Base-by-base conservation (phyloP, 2,888 invertebrate species). In the Lasioglossum calceatum region DNA sequence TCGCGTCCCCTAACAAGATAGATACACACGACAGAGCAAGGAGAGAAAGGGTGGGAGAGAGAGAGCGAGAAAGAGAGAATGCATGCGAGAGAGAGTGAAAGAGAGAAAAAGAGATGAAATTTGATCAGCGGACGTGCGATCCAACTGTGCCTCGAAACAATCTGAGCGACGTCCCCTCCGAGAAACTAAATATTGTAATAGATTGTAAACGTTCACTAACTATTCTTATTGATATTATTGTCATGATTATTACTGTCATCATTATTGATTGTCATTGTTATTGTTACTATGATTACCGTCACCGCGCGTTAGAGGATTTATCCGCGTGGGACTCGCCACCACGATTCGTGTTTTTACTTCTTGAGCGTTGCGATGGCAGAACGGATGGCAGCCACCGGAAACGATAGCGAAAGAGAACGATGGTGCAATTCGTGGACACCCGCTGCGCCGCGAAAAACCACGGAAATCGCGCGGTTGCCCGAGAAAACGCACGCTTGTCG, bases 91-190 rank as follows among this genome's bases (percentile, higher is more conserved):
- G 32, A 64, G 64, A 64, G 7, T 1, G 19, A 32, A 19, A 32
- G 64, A 16, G 16, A n/a, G 70, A 42, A 39, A 19, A 14, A 44
- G 39, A 14, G 19, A 19, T 47, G 44, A 79, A 23, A 86, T 76
- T 79, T 64, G 32, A 78, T 86, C 76, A 70, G 67, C 79, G 77
- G 77, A 87, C 83, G 88, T 70, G 84, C 80, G 88, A 80, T 71
- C 89, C 80, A 84, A 88, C 83, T 87, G 85, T 88, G 81, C 87
- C 88, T 90, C 90, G 87, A 87, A 79, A 81, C 81, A 86, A 81
- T 83, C 88, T 85, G 87, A 88, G 87, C 89, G 83, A 86, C 83
- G 87, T 88, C 87, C 84, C 87, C 87, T 90, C 86, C 84, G 90
- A 86, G 70, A 82, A 82, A 77, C 73, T 80, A 87, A 47, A 71